Evolutionary conservation across 2,113 vertebrate species (phyloP), one percentile per base, ranked within the genome.

Genomic region (Hipposideros armiger): DNA sequence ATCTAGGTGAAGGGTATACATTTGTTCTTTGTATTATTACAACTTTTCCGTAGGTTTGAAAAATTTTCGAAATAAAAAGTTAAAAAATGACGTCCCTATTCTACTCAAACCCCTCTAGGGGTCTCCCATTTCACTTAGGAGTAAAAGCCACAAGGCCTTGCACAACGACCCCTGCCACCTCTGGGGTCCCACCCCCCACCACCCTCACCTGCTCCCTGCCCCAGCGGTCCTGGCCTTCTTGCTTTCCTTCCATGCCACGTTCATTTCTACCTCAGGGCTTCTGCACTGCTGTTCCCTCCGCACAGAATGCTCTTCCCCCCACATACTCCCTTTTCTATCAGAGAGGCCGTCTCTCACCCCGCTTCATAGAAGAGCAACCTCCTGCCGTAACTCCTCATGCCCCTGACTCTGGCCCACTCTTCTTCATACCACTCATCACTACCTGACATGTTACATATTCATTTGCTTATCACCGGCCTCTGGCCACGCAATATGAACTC

Each of bases 141-240:
- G 81, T 4, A 56, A 36, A 72, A 42, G 52, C 54, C 70, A n/a
- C 52, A 54, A 52, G 42, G 50, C 50, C 56, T 64, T 54, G n/a
- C 4, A 19, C 0, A 3, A 11, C 3, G 0, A 11, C 16, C 30
- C 19, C 47, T 10, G 69, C 17, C 58, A 8, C 32, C 62, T 70
- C 74, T 32, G 16, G 19, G 20, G 36, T 30, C n/a, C 26, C 36
- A 1, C 1, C 30, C 60, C 24, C 77, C 40, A 3, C 52, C 10
- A 36, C 58, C 28, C 26, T 22, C 5, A 10, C 32, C 58, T 1
- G 0, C 42, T 26, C 30, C 5, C 26, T 24, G 26, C 24, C 32
- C 82, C 60, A 13, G 13, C 52, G 15, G 0, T 13, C 69, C 47
- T 14, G 76, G 19, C 13, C 47, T 22, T 60, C 28, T 2, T 32